Evolutionary conservation across 2,113 vertebrate genomes (phyloP).

Genomic region (Rhadina sibilatrix): DNA sequence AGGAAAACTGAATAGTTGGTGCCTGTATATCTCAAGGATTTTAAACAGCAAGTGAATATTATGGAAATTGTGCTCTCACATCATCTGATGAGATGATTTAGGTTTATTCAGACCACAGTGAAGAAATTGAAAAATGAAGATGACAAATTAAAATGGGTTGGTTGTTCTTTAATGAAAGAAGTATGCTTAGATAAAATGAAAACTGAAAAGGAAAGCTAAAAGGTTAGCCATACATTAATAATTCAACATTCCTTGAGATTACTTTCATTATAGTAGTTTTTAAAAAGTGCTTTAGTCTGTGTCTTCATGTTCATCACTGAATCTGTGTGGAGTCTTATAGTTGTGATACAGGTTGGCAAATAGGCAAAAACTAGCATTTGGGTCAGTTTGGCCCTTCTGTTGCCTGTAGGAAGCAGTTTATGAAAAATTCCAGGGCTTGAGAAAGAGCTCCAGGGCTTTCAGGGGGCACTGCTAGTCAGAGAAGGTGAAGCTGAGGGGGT

Average conservation of each 20-base stretch:
- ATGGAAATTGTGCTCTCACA: neutral
- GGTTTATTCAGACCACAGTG: neutral
- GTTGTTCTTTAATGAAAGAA: neutral
- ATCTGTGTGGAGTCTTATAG: neutral
- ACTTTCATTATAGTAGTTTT: neutral
- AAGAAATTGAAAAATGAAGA: neutral
- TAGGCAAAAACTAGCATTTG: neutral
- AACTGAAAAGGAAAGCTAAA: neutral
- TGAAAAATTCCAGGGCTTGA: neutral
- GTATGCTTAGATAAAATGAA: neutral
- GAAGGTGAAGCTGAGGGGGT: neutral
- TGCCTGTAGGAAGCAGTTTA: neutral
- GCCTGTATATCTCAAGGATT: neutral
- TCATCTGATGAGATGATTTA: neutral
- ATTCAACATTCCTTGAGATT: neutral
- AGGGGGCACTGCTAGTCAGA: neutral
- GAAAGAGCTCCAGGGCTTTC: neutral
- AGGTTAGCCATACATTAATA: neutral
- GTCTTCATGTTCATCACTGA: neutral
- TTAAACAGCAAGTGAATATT: neutral
- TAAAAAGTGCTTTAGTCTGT: neutral
- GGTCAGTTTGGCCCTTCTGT: neutral
- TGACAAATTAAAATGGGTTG: neutral
- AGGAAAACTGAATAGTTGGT: neutral
- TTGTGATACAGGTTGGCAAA: neutral